Conservation (phyloP, 2,797 vertebrate species). For the Anguilla anguilla region DNA sequence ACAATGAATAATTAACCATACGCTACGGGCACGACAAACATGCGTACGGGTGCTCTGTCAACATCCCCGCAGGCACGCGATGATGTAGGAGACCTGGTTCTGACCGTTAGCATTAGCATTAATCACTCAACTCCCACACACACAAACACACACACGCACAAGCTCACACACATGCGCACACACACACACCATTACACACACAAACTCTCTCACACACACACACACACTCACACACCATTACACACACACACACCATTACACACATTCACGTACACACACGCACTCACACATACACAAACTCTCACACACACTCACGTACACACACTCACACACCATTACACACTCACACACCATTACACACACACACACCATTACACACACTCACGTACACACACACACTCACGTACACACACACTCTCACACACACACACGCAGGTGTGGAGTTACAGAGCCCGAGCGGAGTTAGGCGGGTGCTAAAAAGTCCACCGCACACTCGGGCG, state of each 20-base stretch:
- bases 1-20: constrained; percentile 22
- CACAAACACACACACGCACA: background rate
- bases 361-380: constrained; percentile 1
- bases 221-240: too few species aligned
- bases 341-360: background rate
- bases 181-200: background rate
- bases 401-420: background rate
- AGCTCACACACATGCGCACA: background rate
- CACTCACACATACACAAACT: too few species aligned
- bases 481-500: background rate
- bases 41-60: background rate
- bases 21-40: background rate
- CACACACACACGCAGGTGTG: background rate
- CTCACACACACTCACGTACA: too few species aligned
- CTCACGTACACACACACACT: background rate
- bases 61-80: background rate
- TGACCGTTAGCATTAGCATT: background rate
- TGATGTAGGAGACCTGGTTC: background rate
- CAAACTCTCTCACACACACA: background rate
- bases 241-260: constrained; percentile 21
- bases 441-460: background rate
- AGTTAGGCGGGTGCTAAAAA: constrained; percentile 3
- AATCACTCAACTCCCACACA: background rate
- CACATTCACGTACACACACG: too few species aligned
- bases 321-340: background rate